phyloP scores from a whole-genome alignment of 2,113 vertebrate species.

The Dryoscopus gambensis region DNA sequence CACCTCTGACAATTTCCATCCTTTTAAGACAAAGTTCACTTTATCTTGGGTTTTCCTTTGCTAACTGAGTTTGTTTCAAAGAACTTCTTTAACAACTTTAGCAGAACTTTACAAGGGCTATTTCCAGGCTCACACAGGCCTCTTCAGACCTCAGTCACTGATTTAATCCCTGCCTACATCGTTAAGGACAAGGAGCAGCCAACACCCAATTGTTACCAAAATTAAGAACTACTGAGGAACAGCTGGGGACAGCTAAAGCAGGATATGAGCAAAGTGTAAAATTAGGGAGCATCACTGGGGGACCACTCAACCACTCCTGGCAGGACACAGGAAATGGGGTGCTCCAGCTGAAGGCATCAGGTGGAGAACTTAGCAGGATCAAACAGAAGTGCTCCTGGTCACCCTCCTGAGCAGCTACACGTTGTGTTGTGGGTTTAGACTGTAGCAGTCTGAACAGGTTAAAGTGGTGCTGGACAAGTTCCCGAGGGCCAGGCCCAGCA shows the following conservation, averaged over 20 bases:
- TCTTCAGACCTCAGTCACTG: not conserved
- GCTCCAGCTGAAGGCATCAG: not conserved
- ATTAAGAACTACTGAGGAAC: not conserved
- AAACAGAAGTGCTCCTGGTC: not conserved
- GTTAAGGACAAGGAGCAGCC: not conserved
- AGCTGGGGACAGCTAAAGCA: not conserved
- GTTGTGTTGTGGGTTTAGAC: accelerated
- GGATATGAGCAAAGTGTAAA: not conserved
- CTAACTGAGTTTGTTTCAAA: not conserved
- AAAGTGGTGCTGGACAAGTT: not conserved
- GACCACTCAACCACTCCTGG: not conserved
- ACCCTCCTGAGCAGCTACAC: not conserved
- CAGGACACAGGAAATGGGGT: not conserved
- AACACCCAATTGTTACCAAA: not conserved
- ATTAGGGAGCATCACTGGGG: not conserved
- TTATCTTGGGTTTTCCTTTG: not conserved
- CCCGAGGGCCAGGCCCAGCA: not conserved
- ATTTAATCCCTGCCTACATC: not conserved
- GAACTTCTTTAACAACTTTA: not conserved
- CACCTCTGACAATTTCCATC: not conserved
- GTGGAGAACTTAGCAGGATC: not conserved
- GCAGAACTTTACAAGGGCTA: not conserved
- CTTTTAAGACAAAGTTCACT: not conserved
- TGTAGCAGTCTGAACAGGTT: not conserved
- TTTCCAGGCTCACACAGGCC: not conserved